phyloP scores from a whole-genome alignment of 2,113 vertebrate species.

The Peromyscus californicus region DNA sequence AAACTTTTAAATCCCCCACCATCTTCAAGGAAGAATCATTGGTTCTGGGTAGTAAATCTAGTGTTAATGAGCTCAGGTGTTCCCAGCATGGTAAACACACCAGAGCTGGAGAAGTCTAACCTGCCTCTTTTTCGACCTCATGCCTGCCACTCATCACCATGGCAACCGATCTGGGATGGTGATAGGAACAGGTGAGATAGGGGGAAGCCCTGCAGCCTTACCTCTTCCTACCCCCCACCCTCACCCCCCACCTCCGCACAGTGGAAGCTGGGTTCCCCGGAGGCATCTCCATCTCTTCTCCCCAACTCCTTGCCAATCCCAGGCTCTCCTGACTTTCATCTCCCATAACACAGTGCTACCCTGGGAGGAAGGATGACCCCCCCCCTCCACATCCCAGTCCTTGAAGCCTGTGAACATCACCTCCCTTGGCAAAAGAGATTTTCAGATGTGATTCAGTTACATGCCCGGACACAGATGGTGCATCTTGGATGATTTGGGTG shows the following conservation, averaged over 20 bases:
- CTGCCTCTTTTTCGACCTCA: neutral
- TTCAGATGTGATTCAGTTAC: neutral
- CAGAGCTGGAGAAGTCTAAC: neutral
- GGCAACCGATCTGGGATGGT: neutral
- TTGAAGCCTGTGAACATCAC: neutral
- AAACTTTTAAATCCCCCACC: neutral
- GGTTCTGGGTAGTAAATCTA: neutral
- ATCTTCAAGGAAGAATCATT: neutral
- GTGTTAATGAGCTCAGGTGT: neutral
- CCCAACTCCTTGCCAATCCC: neutral
- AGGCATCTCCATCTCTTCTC: neutral
- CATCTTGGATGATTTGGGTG: neutral
- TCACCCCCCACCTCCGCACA: too few species aligned
- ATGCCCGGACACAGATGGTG: neutral
- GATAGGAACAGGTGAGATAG: neutral
- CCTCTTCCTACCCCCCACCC: too few species aligned
- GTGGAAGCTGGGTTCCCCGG: neutral
- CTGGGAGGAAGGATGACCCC: neutral
- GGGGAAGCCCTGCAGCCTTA: neutral
- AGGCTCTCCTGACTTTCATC: neutral
- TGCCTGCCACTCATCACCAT: neutral
- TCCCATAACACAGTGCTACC: neutral
- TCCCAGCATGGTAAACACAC: neutral
- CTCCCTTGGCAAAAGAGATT: neutral
- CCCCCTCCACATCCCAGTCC: neutral